phyloP scores from a whole-genome alignment of 1,140 invertebrate species.

The Drosophila miranda region DNA sequence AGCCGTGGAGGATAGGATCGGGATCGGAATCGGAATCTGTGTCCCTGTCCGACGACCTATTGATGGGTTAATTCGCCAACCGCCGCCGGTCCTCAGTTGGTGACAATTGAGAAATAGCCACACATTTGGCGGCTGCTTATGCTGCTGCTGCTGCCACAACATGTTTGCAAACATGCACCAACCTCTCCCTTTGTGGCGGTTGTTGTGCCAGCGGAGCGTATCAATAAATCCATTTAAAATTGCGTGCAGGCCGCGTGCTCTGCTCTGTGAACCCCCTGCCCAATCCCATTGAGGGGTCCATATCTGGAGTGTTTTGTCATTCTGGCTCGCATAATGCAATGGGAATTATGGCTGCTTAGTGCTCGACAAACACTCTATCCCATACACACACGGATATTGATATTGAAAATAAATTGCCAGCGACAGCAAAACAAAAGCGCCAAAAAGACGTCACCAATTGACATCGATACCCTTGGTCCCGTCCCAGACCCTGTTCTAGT shows the following conservation, averaged over 20 bases:
- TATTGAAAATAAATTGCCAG: constrained; percentile 76
- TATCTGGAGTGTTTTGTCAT: constrained; percentile 57
- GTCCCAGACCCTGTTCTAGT: constrained; percentile 2
- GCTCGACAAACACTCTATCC: constrained; percentile 26
- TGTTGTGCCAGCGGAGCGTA: constrained; percentile 65
- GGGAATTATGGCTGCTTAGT: constrained; percentile 78
- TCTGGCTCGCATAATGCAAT: constrained; percentile 65
- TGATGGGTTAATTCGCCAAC: constrained; percentile 47
- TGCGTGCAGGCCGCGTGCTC: constrained; percentile 67
- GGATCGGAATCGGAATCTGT: too few relatives aligned
- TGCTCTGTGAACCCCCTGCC: background rate
- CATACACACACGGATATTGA: constrained; percentile 22
- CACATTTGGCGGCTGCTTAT: constrained; percentile 60
- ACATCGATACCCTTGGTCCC: constrained; percentile 51
- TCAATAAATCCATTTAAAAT: constrained; percentile 81
- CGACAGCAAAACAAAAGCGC: constrained; percentile 72
- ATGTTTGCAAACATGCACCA: constrained; percentile 78
- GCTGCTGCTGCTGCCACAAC: constrained; percentile 48
- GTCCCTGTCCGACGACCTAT: constrained; percentile 1
- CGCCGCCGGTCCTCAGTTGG: constrained; percentile 33
- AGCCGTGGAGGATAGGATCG: constrained; percentile 4
- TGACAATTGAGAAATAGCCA: constrained; percentile 80
- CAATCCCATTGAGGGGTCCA: constrained; percentile 1
- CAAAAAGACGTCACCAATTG: constrained; percentile 68
- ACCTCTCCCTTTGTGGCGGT: constrained; percentile 17